phyloP scores from a whole-genome alignment of 2,797 vertebrate species.

The Trachurus trachurus region DNA sequence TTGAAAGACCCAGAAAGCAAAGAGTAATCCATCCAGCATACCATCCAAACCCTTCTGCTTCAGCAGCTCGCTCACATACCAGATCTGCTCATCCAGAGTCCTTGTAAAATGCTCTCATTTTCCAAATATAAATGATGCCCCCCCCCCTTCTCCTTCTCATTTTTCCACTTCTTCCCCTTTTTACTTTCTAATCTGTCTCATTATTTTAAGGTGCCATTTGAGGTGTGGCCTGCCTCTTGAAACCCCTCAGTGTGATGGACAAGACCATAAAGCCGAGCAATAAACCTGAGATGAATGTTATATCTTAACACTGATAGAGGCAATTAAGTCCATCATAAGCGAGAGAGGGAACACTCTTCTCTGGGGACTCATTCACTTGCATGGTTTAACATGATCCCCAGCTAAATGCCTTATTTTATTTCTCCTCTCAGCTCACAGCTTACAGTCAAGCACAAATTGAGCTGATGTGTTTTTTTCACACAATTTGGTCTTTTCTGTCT shows the following conservation, averaged over 20 bases:
- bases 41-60: slow-evolving; percentile 55
- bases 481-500: slow-evolving; percentile 69
- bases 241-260: slow-evolving; percentile 75
- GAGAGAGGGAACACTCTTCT: slow-evolving; percentile 67
- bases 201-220: slow-evolving; percentile 72
- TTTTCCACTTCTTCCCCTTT: background rate
- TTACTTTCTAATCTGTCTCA: slow-evolving; percentile 63
- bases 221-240: slow-evolving; percentile 67
- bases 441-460: slow-evolving; percentile 73
- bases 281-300: slow-evolving; percentile 83
- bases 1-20: slow-evolving; percentile 68
- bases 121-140: slow-evolving; percentile 49
- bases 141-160: background rate
- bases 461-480: slow-evolving; percentile 56
- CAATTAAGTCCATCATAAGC: slow-evolving; percentile 85
- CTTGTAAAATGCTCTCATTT: slow-evolving; percentile 43
- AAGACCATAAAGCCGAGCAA: slow-evolving; percentile 75
- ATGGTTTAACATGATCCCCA: slow-evolving; percentile 78
- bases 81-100: slow-evolving; percentile 45
- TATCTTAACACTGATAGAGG: slow-evolving; percentile 84
- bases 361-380: slow-evolving; percentile 77
- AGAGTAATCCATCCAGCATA: slow-evolving; percentile 63
- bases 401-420: slow-evolving; percentile 81
- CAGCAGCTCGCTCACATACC: slow-evolving; percentile 33
- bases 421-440: slow-evolving; percentile 68